Evolutionary conservation across 2,888 invertebrate species (phyloP).

Genomic region (Chrysina gloriosa): DNA sequence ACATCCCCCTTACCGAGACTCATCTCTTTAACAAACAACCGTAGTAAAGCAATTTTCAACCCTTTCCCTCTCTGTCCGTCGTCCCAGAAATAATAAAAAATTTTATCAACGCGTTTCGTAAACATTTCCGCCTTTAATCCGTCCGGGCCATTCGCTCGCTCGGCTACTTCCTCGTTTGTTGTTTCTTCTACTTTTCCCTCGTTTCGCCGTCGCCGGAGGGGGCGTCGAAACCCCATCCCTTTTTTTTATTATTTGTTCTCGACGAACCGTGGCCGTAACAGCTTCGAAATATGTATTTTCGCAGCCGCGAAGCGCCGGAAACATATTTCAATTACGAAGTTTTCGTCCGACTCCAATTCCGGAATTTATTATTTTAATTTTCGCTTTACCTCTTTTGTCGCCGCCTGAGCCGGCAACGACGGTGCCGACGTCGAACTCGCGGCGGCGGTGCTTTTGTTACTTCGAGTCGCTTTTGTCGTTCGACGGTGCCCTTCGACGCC

Average conservation of each 20-base stretch:
- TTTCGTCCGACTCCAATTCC: conserved; percentile 5
- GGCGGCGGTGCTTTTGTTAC: too few species aligned
- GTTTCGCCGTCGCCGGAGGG: background rate
- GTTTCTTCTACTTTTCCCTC: background rate
- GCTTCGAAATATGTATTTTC: background rate
- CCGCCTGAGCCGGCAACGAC: background rate
- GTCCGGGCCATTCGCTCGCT: background rate
- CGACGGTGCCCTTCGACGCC: too few species aligned
- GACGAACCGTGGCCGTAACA: conserved; percentile 10
- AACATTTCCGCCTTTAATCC: background rate
- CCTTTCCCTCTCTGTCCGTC: background rate
- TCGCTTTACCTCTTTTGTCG: background rate
- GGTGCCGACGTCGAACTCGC: too few species aligned
- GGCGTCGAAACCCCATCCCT: too few species aligned
- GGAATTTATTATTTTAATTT: conserved; percentile 29
- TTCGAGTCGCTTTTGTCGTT: too few species aligned
- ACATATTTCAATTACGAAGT: conserved; percentile 17
- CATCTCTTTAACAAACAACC: background rate
- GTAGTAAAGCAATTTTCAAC: conserved; percentile 7
- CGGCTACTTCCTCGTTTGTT: conserved; percentile 5
- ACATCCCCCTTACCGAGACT: background rate
- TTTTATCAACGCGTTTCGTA: conserved; percentile 1
- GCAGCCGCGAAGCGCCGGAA: background rate
- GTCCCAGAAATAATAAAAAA: background rate
- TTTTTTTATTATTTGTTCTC: too few species aligned